phyloP scores from a whole-genome alignment of 2,888 invertebrate species.

The Caenorhabditis japonica region DNA sequence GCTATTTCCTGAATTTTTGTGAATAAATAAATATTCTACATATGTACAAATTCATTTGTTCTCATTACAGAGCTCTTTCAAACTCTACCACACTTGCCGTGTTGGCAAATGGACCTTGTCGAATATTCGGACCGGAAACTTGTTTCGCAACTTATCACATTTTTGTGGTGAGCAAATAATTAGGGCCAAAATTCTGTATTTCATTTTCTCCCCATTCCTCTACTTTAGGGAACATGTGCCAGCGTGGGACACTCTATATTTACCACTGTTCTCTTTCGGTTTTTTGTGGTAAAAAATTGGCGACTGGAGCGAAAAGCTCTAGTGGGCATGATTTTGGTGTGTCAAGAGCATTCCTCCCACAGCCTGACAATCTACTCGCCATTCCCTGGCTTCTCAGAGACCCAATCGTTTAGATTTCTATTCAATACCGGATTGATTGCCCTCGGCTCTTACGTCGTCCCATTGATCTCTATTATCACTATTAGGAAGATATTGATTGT shows the following conservation, averaged over 20 bases:
- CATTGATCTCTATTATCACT: constrained; percentile 14
- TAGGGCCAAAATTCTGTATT: neutral
- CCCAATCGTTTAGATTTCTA: constrained; percentile 14
- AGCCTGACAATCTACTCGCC: constrained; percentile 28
- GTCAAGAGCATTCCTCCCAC: constrained; percentile 33
- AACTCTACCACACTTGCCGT: constrained; percentile 38
- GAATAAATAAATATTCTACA: too few species aligned
- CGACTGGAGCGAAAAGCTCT: neutral
- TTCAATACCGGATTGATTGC: constrained; percentile 20
- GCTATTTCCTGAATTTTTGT: too few species aligned
- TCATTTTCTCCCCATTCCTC: neutral
- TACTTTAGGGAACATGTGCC: constrained; percentile 35
- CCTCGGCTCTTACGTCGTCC: constrained; percentile 28
- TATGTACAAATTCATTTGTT: too few species aligned
- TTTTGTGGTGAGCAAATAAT: constrained; percentile 12
- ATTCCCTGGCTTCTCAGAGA: constrained; percentile 34
- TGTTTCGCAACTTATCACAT: constrained; percentile 32
- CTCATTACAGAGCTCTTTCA: constrained; percentile 37
- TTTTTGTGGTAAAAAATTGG: constrained; percentile 32
- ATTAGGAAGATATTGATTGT: constrained; percentile 20
- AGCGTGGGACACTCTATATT: constrained; percentile 36
- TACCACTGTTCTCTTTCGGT: constrained; percentile 27
- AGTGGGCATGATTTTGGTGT: neutral
- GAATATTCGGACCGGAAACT: constrained; percentile 29
- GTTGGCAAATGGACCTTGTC: constrained; percentile 27